Conservation (phyloP, 2,113 vertebrate genomes). For the Archilochus colubris region DNA sequence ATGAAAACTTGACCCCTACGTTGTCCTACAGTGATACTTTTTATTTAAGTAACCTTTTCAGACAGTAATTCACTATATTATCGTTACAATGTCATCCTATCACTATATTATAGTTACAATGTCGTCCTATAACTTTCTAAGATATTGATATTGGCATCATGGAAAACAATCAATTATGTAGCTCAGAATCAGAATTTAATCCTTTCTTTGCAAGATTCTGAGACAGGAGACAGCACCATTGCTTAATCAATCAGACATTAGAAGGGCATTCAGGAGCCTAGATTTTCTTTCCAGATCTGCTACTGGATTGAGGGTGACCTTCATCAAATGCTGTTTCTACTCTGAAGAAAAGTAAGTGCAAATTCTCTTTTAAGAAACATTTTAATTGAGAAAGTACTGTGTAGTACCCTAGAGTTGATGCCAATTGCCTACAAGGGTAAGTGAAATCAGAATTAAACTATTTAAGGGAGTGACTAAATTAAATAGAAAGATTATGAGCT, state of each 20-base stretch:
- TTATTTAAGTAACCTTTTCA: not conserved
- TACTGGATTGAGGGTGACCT: conserved; percentile 12
- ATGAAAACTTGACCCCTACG: not conserved
- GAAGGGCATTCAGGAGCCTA: not conserved
- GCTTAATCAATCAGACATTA: not conserved
- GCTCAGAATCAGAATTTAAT: conserved; percentile 28
- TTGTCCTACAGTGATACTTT: not conserved
- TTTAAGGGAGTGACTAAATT: conserved; percentile 49
- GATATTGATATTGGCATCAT: not conserved
- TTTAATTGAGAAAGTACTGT: not conserved
- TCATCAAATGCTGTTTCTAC: not conserved
- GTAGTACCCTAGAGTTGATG: conserved; percentile 27
- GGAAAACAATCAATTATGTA: not conserved
- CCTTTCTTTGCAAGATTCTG: not conserved
- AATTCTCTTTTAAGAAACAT: conserved; percentile 8
- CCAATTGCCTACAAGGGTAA: not conserved
- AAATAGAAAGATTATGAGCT: conserved; percentile 45
- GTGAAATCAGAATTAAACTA: conserved; percentile 56
- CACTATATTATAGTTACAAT: not conserved
- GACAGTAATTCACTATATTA: not conserved
- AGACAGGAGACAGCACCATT: not conserved
- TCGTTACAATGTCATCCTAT: not conserved
- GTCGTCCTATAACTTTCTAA: not conserved
- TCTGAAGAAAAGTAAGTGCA: conserved; percentile 1
- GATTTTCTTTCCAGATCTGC: not conserved